Evolutionary conservation across 2,113 vertebrate genomes (phyloP), one percentile per base, ranked within the genome.

Genomic region (Phocoena sinus): DNA sequence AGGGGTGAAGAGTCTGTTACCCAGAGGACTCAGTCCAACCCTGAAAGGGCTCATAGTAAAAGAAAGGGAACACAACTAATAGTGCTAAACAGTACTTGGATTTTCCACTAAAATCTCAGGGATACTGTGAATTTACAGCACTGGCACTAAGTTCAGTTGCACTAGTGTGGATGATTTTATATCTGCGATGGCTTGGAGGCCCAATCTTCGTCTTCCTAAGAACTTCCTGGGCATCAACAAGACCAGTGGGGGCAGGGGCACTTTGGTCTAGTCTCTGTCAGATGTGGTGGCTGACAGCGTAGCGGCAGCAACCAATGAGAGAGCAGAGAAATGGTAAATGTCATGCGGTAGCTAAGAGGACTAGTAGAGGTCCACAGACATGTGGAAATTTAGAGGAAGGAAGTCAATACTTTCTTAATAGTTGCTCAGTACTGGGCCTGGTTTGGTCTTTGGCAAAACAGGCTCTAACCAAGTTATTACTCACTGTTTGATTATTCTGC

Each of bases 61-160:
- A 80, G 8, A 41, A 8, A 95, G 77, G 6, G 5, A 80, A 58
- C 58, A 79, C 2, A 87, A 60, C 5, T 58, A 44, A 82, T 3
- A 26, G 1, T 8, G n/a, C 77, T 58, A 81, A 36, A 38, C n/a
- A 62, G 10, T 60, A 1, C 28, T 89, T 44, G 23, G 17, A 58
- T 87, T 83, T 91, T 82, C 26, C 28, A 67, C 44, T 83, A 79
- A 83, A 95, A 70, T 65, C 74, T 76, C 12, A 56, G 15, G 10
- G 26, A 62, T 36, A 25, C 25, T 77, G 15, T 7, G 28, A 73
- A 28, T 25, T 25, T 81, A 58, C 0, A 71, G 12, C 31, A 36
- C 21, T 70, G 63, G 1, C 23, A 36, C 36, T 71, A 41, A 28
- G 36, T 86, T 79, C 7, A 38, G 2, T 21, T 83, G 31, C 36